Evolutionary conservation across 2,888 invertebrate genomes (phyloP).

Genomic region (Petrolisthes manimaculis): DNA sequence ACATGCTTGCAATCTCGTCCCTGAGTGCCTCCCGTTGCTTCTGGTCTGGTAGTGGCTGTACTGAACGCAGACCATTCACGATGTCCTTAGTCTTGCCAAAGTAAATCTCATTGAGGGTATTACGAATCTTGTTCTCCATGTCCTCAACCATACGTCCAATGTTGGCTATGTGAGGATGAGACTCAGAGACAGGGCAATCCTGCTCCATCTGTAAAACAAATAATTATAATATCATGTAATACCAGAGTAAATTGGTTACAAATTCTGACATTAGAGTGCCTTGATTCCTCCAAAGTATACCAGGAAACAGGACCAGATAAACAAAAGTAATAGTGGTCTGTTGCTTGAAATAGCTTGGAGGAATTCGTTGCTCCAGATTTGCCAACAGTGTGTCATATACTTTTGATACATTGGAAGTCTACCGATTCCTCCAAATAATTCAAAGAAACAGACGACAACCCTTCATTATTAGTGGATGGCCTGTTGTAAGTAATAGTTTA

Average conservation of each 20-base stretch:
- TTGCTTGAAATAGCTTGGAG: too few species aligned
- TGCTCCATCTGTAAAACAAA: constrained; percentile 80
- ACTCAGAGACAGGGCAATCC: constrained; percentile 90
- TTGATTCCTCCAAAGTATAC: too few species aligned
- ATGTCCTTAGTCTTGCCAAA: constrained; percentile 99
- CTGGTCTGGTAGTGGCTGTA: constrained; percentile 87
- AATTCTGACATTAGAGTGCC: too few species aligned
- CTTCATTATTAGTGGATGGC: too few species aligned
- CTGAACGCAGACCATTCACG: constrained; percentile 89
- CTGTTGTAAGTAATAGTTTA: too few species aligned
- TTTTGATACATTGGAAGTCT: too few species aligned
- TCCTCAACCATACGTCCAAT: constrained; percentile 99
- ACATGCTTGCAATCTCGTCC: constrained; percentile 86
- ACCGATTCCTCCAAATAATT: too few species aligned
- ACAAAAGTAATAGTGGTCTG: too few species aligned
- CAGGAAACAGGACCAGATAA: too few species aligned
- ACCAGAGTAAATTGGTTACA: background rate
- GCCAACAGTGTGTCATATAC: too few species aligned
- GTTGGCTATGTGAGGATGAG: constrained; percentile 97
- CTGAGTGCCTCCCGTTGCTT: constrained; percentile 86
- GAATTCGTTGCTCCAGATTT: too few species aligned
- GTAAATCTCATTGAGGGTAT: constrained; percentile 97
- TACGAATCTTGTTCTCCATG: constrained; percentile 99
- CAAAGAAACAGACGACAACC: too few species aligned
- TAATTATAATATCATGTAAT: background rate